phyloP scores from a whole-genome alignment of 2,113 vertebrate species.

The Lasiurus borealis region DNA sequence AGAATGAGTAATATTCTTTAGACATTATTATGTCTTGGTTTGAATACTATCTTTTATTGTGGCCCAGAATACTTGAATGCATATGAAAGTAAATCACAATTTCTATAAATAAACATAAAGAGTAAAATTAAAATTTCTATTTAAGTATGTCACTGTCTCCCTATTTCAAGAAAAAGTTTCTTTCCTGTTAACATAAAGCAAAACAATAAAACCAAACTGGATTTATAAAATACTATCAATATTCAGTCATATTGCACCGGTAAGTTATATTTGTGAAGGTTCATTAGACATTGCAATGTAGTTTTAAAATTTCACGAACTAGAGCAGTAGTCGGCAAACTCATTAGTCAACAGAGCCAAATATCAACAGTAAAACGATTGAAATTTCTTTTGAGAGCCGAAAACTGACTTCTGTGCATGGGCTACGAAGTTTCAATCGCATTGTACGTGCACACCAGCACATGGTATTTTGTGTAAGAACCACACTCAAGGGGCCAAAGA shows the following conservation, averaged over 20 bases:
- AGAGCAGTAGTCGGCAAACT: no score
- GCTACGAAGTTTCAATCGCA: no score
- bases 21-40: not conserved
- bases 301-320: not conserved
- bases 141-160: not conserved
- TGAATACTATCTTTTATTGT: not conserved
- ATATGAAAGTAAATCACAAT: not conserved
- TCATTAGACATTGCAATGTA: not conserved
- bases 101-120: not conserved
- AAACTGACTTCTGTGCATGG: no score
- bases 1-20: not conserved
- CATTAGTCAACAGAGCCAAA: no score
- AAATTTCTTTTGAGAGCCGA: no score
- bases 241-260: not conserved
- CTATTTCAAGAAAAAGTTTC: not conserved
- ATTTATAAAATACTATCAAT: conserved; percentile 39
- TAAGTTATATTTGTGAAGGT: not conserved
- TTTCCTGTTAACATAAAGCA: not conserved
- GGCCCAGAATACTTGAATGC: not conserved
- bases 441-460: no score
- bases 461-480: no score
- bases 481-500: no score
- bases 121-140: not conserved
- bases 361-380: no score
- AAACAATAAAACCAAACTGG: not conserved